Evolutionary conservation across 1,140 invertebrate genomes (phyloP), one percentile per base, ranked within the genome.

Genomic region (Atta cephalotes): DNA sequence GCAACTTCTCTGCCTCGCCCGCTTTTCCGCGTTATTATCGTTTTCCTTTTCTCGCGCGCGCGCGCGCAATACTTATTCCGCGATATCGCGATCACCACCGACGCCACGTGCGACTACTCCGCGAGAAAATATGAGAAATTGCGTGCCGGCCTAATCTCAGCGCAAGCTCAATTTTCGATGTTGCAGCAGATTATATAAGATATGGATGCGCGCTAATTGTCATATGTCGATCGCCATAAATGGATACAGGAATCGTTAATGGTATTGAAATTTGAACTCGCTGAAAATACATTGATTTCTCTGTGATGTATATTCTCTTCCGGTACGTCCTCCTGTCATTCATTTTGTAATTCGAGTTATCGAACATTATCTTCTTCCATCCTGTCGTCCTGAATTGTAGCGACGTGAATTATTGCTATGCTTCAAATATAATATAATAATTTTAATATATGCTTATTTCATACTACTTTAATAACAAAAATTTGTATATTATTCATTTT

Each of bases 11-110:
- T 31, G 56, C 62, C 63, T 88, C 82, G 63, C 65, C 65, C 72
- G 89, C 87, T 87, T 91, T 92, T 89, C 88, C 87, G 78, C 86
- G 88, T 92, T 92, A 91, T 91, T 91, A 87, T 84, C 82, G 81
- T 86, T 90, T 89, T 66, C 74, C 88, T 87, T 79, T 72, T 88
- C 82, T 76, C 86, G 14, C 49, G 49, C 49, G 58, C 68, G 58
- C 68, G 31, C 18, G 39, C 68, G 31, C n/a, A 39, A 28, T 39
- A n/a, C 35, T 39, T 45, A 10, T 39, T 45, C 28, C 72, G 74
- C 74, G 35, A 88, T 45, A 45, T 74, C 86, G 28, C 84, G 51
- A 89, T 77, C 78, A 62, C 78, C 85, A 63, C 45, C 28, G 66
- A 70, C 28, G 49, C n/a, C 70, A 56, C 68, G 25, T 49, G 66